Evolutionary conservation across 1,140 invertebrate species (phyloP).

Genomic region (Aphidius ervi): DNA sequence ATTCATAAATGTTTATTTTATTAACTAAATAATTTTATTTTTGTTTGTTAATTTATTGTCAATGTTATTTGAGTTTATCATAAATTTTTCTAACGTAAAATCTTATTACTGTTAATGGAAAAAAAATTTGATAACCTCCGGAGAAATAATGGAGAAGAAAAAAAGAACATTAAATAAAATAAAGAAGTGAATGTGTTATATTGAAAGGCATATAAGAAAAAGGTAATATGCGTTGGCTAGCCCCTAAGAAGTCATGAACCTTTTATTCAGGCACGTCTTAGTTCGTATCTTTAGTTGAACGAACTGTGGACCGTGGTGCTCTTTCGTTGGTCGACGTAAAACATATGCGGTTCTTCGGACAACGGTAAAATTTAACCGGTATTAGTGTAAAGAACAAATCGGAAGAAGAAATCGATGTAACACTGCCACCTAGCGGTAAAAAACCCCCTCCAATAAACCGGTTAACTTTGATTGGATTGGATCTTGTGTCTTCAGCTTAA

Average conservation of each 20-base stretch:
- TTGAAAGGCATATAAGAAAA: too few species aligned
- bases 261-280: conserved; percentile 26
- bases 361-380: conserved; percentile 27
- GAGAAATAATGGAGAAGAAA: not conserved
- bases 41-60: too few species aligned
- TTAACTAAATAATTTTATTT: too few species aligned
- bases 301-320: conserved; percentile 26
- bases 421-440: conserved; percentile 30
- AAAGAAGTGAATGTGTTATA: too few species aligned
- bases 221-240: too few species aligned
- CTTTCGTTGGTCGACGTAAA: conserved; percentile 18
- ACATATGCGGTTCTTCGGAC: conserved; percentile 22
- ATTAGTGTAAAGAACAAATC: conserved; percentile 9
- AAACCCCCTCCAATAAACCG: conserved; percentile 15
- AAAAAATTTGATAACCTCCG: not conserved
- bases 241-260: conserved; percentile 24
- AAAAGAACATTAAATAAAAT: not conserved
- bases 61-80: too few species aligned
- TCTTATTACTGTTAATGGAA: too few species aligned
- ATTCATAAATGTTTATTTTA: too few species aligned
- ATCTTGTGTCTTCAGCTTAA: too few species aligned
- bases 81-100: too few species aligned
- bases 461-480: not conserved
- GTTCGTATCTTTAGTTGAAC: conserved; percentile 28
- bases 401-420: conserved; percentile 24